Evolutionary conservation across 2,888 invertebrate species (phyloP), one percentile per base, ranked within the genome.

Genomic region (Epistrophe eligans): DNA sequence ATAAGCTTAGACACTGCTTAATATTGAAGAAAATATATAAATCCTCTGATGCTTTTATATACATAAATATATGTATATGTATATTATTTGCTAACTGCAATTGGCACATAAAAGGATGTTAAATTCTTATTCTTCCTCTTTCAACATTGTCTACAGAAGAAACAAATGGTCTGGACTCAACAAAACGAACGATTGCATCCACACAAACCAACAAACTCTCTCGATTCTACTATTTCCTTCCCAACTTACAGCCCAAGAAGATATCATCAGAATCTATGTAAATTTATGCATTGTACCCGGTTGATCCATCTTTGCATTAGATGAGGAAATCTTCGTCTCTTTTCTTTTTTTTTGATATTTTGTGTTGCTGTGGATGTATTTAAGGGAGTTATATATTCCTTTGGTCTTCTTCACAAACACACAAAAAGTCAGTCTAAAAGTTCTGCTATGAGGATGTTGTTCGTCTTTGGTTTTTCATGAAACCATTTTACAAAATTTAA

Each of bases 221-320:
- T 24, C 24, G 2, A 62, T 43, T 28, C 10, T 6, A 28, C 28
- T 0, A 15, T 28, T 60, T 9, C 35, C 10, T 55, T 1, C 9
- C 50, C 19, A 19, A 9, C 50, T 9, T 55, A n/a, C 28, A 32
- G 55, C 55, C 55, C 28, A 19, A 40, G 62, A 24, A 24, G 70
- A 70, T 76, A 84, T 73, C 73, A 48, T 70, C 73, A 55, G 73
- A 32, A 81, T 77, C 77, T 60, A 73, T 66, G 82, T 57, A 85
- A 85, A 85, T 81, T 77, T 85, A 77, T 82, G 77, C 85, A 85
- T n/a, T 70, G 35, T 40, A 52, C 24, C 43, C 43, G 19, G 43
- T 45, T 45, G 43, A 50, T 57, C 66, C 79, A 58, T 73, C 71
- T 52, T 77, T 64, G 79, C 52, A 52, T 52, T 40, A 48, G 77